Evolutionary conservation across 2,888 invertebrate species (phyloP), one percentile per base, ranked within the genome.

Genomic region (Agriopis leucophaearia): DNA sequence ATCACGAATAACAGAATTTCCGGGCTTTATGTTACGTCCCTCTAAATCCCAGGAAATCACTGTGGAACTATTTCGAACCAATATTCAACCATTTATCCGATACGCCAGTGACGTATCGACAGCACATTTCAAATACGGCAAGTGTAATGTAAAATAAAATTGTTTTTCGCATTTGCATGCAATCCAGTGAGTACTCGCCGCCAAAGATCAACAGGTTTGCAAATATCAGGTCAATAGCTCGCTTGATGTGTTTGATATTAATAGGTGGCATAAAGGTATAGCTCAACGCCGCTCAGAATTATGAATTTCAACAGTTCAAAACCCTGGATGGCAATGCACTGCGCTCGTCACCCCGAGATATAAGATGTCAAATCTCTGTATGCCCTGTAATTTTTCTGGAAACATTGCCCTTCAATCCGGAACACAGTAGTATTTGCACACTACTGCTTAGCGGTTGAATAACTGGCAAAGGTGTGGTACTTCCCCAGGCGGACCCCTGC

Each of bases 131-230:
- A 78, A 80, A 78, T 75, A 77, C 67, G 72, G 72, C 71, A 75
- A 76, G 74, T 74, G 75, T 81, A 76, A 80, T 79, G 74, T 77
- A 69, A 79, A 85, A 80, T 75, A 80, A 81, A 78, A 81, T 79
- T 74, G 78, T 80, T 82, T 82, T 72, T 75, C 79, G 72, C 76
- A 76, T 69, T 68, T 70, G 72, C 66, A 75, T 64, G 73, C 64
- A 71, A 66, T 76, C 66, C 74, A 68, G 76, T 66, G 75, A 70
- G 66, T 64, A 72, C 81, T 79, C 73, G 66, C 74, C 72, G 75
- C 67, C 73, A 74, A 79, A 78, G 77, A 80, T 83, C 89, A 89
- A 90, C 88, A 89, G 87, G 88, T 90, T 81, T 79, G 81, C 79
- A 86, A 87, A 88, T 83, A 83, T 80, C 75, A 74, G 72, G 75